Evolutionary conservation across 1,140 invertebrate species (phyloP), one percentile per base, ranked within the genome.

Genomic region (Asbolus verrucosus): DNA sequence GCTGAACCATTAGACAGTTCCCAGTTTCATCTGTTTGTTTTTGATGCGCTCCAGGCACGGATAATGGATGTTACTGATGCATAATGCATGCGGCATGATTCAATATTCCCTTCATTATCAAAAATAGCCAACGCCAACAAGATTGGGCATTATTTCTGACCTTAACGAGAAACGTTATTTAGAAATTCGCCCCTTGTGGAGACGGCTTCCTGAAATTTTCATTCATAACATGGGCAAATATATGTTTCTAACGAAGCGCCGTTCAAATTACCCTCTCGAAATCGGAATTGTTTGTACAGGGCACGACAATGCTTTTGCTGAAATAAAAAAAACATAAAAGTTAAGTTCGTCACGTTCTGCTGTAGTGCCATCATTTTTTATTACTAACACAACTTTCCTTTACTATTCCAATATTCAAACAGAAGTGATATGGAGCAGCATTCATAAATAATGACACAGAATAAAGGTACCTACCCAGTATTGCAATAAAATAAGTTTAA

Each of bases 71-170:
- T n/a, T 54, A 54, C 19, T 54, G 46, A 54, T 54, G 46, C 46
- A 54, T 54, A 54, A 54, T 54, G 46, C 46, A 54, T 54, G 27
- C 19, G 21, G 27, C 27, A 54, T 54, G 46, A 54, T 54, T 54
- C 19, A 54, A 54, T 54, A 54, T 54, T 54, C 46, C 19, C n/a
- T 54, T 54, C 46, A 54, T 54, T 54, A 54, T 54, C 46, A 54
- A 54, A 27, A 54, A 54, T 54, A 54, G 46, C n/a, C 21, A 11
- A 54, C 19, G 46, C 46, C 46, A 27, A 46, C 46, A 24, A 11
- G 5, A 54, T 21, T 16, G 19, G 46, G 6, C 11, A 27, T 27
- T 54, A 27, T 27, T 54, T 54, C 14, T 27, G n/a, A 54, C 24
- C 27, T 54, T 46, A 46, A 46, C 41, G 16, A 19, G 16, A n/a